Conservation (phyloP, 2,888 invertebrate genomes). For the Pristionchus fissidentatus region DNA sequence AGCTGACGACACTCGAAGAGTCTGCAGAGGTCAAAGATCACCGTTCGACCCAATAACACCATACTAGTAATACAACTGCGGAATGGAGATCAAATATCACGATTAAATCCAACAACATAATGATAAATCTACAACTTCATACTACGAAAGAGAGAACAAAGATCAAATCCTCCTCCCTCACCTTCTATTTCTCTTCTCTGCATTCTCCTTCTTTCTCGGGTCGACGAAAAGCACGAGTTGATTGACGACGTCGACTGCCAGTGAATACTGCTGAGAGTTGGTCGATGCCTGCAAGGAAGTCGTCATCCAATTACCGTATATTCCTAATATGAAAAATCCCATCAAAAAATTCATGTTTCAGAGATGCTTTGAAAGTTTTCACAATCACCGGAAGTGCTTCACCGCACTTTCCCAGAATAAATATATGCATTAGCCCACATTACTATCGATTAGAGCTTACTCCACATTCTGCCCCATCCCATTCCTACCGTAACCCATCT, state of each 20-base stretch:
- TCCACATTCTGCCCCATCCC: not conserved
- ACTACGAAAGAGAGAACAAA: too few relatives aligned
- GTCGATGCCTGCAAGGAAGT: conserved; percentile 49
- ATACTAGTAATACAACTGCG: not conserved
- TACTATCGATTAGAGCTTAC: not conserved
- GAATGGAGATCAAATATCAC: not conserved
- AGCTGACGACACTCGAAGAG: conserved; percentile 39
- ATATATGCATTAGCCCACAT: not conserved
- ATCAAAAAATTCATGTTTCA: too few relatives aligned
- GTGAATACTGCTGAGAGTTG: conserved; percentile 83
- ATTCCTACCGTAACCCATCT: conserved; percentile 26
- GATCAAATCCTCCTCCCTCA: not conserved
- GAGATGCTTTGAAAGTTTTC: too few relatives aligned
- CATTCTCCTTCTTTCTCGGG: conserved; percentile 85
- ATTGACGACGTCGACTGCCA: conserved; percentile 97
- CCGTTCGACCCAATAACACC: not conserved
- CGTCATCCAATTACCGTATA: not conserved
- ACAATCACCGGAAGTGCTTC: too few relatives aligned
- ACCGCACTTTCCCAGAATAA: not conserved
- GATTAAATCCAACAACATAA: too few relatives aligned
- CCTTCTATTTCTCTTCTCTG: conserved; percentile 80
- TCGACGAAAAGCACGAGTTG: conserved; percentile 96
- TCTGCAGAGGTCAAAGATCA: conserved; percentile 24
- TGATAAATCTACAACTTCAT: not conserved
- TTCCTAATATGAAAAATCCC: not conserved